Evolutionary conservation across 1,140 invertebrate species (phyloP).

Genomic region (Holcopasites calliopsidis): DNA sequence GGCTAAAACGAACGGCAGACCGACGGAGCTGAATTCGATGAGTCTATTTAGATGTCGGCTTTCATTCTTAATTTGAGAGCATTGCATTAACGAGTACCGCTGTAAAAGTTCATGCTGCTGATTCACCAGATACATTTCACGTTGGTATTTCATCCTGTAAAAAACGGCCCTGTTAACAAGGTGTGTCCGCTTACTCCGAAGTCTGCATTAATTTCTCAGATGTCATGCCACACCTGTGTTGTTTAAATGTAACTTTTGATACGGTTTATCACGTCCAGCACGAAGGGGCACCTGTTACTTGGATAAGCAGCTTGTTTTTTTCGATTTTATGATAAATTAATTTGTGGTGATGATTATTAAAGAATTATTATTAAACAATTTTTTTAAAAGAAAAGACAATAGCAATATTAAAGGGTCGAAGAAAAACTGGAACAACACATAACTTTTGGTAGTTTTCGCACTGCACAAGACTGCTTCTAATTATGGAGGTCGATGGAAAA

Average conservation of each 20-base stretch:
- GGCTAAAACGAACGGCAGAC: background rate
- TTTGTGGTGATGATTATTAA: too few relatives aligned
- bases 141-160: background rate
- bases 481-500: too few relatives aligned
- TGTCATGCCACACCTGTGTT: background rate
- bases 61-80: slow-evolving; percentile 11
- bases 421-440: too few relatives aligned
- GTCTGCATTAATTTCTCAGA: background rate
- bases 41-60: background rate
- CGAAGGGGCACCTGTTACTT: background rate
- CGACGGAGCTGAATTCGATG: background rate
- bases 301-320: background rate
- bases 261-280: too few relatives aligned
- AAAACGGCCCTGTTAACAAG: background rate
- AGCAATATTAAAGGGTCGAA: too few relatives aligned
- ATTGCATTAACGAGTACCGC: background rate
- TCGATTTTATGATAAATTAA: background rate
- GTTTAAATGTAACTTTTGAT: background rate
- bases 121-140: background rate
- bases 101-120: background rate
- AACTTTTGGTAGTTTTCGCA: too few relatives aligned
- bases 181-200: background rate
- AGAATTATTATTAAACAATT: too few relatives aligned
- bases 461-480: too few relatives aligned
- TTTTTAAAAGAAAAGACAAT: too few relatives aligned